Evolutionary conservation across 2,113 vertebrate genomes (phyloP).

Genomic region (Halichoeres trimaculatus): DNA sequence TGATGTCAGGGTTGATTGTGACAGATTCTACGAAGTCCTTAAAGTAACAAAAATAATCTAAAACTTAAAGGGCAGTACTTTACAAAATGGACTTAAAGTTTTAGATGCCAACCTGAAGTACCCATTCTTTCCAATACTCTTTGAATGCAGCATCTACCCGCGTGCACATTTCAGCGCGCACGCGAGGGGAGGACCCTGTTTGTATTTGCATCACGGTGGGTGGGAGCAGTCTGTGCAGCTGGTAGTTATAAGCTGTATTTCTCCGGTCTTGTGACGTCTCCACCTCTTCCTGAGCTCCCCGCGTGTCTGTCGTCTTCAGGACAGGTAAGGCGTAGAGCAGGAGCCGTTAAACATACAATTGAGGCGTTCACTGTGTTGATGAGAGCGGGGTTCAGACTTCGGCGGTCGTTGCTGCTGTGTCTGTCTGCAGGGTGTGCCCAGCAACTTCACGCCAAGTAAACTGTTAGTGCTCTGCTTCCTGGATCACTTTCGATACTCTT

Average conservation of each 20-base stretch:
- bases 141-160: slow-evolving; percentile 29
- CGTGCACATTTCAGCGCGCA: background rate
- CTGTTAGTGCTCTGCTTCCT: slow-evolving; percentile 21
- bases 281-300: background rate
- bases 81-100: too few species aligned
- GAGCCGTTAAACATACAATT: rapidly evolving
- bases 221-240: slow-evolving; percentile 19
- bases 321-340: slow-evolving; percentile 47
- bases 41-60: too few species aligned
- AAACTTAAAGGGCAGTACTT: too few species aligned
- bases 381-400: background rate
- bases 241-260: background rate
- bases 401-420: background rate
- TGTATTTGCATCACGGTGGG: slow-evolving; percentile 22
- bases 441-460: slow-evolving; percentile 9
- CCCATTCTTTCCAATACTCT: background rate
- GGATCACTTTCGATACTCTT: background rate
- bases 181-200: background rate
- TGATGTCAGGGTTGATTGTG: too few species aligned
- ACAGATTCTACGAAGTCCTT: too few species aligned
- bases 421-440: slow-evolving; percentile 58
- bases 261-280: background rate
- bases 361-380: background rate
- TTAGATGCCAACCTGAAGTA: too few species aligned
- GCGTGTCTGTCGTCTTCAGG: background rate